Percentiles rank a stretch among this genome's conserved stretches.
Conservation (phyloP, 2,113 vertebrate species). For the Manacus vitellinus region DNA sequence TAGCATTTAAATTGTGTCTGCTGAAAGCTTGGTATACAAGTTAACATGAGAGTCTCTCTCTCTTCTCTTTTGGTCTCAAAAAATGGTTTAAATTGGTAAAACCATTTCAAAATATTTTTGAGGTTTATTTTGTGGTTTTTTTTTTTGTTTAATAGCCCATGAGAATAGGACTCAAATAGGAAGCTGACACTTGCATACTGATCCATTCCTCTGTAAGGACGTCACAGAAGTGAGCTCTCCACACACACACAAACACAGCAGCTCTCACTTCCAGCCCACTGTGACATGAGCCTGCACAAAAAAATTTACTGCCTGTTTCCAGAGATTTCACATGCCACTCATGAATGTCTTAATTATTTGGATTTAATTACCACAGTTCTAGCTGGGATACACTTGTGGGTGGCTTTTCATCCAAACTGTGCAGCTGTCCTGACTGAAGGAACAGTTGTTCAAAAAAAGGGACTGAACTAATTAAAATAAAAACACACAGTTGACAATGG, state of each 20-base stretch:
- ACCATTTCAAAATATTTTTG: neutral
- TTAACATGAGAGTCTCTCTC: neutral
- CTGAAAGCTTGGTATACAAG: conserved; percentile 28
- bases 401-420: neutral
- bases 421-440: neutral
- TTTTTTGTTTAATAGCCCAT: neutral
- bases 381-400: neutral
- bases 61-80: neutral
- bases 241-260: neutral
- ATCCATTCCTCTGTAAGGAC: neutral
- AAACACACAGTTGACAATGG: neutral
- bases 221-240: neutral
- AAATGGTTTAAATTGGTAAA: neutral
- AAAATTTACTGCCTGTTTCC: neutral
- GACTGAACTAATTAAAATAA: neutral
- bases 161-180: neutral
- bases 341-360: neutral
- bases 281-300: neutral
- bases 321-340: neutral
- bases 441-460: neutral
- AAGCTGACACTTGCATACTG: neutral
- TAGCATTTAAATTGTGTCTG: conserved; percentile 14
- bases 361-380: neutral
- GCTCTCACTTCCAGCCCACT: neutral
- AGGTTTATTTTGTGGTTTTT: neutral